Evolutionary conservation across 2,113 vertebrate species (phyloP).

Genomic region (Perca flavescens): DNA sequence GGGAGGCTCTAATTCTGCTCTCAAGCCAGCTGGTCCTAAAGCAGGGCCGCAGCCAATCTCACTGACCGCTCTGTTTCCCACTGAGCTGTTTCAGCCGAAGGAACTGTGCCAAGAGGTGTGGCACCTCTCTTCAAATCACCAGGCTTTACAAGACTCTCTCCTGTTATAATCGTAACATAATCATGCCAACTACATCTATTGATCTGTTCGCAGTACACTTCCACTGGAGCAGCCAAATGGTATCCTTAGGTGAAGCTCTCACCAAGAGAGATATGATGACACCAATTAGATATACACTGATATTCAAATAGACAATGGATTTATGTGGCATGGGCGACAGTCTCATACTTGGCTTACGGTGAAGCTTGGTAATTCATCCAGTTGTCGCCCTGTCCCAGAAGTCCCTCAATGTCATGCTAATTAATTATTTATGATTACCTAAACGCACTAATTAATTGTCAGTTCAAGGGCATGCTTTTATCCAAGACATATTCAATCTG

Average conservation of each 20-base stretch:
- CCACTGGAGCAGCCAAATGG: slow-evolving; percentile 62
- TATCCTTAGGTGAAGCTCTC: slow-evolving; percentile 54
- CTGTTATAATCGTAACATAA: slow-evolving; percentile 73
- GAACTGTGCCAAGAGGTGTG: slow-evolving; percentile 69
- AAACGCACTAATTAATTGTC: slow-evolving; percentile 73
- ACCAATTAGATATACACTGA: slow-evolving; percentile 67
- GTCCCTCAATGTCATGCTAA: slow-evolving; percentile 71
- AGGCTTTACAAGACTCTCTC: slow-evolving; percentile 57
- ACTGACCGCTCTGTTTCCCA: slow-evolving; percentile 68
- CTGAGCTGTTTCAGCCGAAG: slow-evolving; percentile 57
- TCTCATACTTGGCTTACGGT: slow-evolving; percentile 29
- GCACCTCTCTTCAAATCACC: slow-evolving; percentile 60
- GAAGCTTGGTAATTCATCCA: slow-evolving; percentile 47
- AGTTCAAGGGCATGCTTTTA: slow-evolving; percentile 69
- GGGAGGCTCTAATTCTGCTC: slow-evolving; percentile 74
- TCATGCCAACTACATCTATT: slow-evolving; percentile 67
- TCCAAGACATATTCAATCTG: slow-evolving; percentile 50
- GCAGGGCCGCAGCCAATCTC: slow-evolving; percentile 50
- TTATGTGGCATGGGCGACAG: slow-evolving; percentile 16
- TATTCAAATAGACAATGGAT: slow-evolving; percentile 63
- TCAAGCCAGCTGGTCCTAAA: slow-evolving; percentile 70
- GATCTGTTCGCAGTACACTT: slow-evolving; percentile 67
- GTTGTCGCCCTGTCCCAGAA: slow-evolving; percentile 54
- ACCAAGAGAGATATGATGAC: slow-evolving; percentile 68
- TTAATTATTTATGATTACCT: slow-evolving; percentile 75